Conservation (phyloP, 2,113 vertebrate species). For the Poeciliopsis prolifica region DNA sequence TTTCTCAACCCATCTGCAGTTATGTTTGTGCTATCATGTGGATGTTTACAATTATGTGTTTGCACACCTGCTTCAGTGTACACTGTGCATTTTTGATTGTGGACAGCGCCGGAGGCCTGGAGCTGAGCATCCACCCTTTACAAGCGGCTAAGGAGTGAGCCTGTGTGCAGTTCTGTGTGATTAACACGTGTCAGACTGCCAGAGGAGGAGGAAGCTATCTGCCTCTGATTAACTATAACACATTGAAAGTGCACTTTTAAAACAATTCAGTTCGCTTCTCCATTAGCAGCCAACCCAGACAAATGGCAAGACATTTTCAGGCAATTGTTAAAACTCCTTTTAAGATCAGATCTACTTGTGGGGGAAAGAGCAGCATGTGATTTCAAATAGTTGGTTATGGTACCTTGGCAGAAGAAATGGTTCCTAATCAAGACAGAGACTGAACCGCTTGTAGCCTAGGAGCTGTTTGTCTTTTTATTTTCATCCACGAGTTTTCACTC, state of each 20-base stretch:
- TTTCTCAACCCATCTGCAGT: slow-evolving; percentile 20
- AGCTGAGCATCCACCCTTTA: slow-evolving; percentile 40
- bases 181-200: slow-evolving; percentile 44
- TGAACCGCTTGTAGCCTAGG: slow-evolving; percentile 20
- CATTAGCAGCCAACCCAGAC: slow-evolving; percentile 29
- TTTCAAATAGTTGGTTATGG: slow-evolving; percentile 28
- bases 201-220: slow-evolving; percentile 25
- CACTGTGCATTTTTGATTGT: slow-evolving; percentile 22
- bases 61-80: slow-evolving; percentile 53
- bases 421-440: slow-evolving; percentile 58
- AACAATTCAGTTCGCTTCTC: slow-evolving; percentile 38
- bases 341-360: slow-evolving; percentile 24
- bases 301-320: slow-evolving; percentile 13
- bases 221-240: slow-evolving; percentile 33
- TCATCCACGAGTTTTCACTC: slow-evolving; percentile 41
- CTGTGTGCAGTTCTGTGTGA: slow-evolving; percentile 46
- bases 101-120: slow-evolving; percentile 23
- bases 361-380: slow-evolving; percentile 6
- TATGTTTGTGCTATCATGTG: slow-evolving; percentile 20
- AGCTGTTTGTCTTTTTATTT: slow-evolving; percentile 28
- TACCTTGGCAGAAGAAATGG: slow-evolving; percentile 39
- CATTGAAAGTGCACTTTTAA: slow-evolving; percentile 20
- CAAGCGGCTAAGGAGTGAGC: slow-evolving; percentile 40
- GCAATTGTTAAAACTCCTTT: slow-evolving; percentile 33
- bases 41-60: slow-evolving; percentile 52